phyloP scores from a whole-genome alignment of 30 jellyfish, hydroid and myxozoan genomes.

The Rhopilema esculentum region DNA sequence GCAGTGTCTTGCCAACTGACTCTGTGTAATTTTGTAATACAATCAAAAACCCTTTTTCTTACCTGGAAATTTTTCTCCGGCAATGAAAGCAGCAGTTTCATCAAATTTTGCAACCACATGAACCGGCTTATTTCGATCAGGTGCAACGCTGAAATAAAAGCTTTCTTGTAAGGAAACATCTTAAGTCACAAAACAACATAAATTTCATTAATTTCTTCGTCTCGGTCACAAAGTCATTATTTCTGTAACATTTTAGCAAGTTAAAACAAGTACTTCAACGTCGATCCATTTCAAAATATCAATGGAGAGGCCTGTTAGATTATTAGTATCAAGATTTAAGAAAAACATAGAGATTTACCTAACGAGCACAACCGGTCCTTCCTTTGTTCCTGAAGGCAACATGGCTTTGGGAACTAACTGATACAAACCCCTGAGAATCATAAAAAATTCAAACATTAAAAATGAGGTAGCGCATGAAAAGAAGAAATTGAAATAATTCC shows the following conservation, averaged over 20 bases:
- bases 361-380: slow-evolving; percentile 58
- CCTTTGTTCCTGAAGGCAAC: slow-evolving; percentile 35
- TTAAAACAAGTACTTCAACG: background rate
- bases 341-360: too few species aligned
- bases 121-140: slow-evolving; percentile 75
- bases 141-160: slow-evolving; percentile 57
- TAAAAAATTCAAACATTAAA: too few species aligned
- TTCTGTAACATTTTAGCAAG: background rate
- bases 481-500: too few species aligned
- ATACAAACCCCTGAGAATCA: slow-evolving; percentile 34
- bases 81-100: slow-evolving; percentile 10
- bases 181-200: background rate
- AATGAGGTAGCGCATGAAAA: too few species aligned
- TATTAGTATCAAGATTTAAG: too few species aligned
- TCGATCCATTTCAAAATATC: background rate
- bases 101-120: slow-evolving; percentile 11
- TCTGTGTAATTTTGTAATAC: background rate
- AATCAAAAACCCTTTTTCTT: background rate
- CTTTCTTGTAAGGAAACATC: background rate
- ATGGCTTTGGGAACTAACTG: slow-evolving; percentile 63
- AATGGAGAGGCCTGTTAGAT: too few species aligned
- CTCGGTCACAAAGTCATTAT: too few species aligned
- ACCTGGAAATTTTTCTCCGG: slow-evolving; percentile 73
- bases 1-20: too few species aligned
- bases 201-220: background rate